phyloP scores from a whole-genome alignment of 2,113 vertebrate genomes.

The Spea bombifrons region DNA sequence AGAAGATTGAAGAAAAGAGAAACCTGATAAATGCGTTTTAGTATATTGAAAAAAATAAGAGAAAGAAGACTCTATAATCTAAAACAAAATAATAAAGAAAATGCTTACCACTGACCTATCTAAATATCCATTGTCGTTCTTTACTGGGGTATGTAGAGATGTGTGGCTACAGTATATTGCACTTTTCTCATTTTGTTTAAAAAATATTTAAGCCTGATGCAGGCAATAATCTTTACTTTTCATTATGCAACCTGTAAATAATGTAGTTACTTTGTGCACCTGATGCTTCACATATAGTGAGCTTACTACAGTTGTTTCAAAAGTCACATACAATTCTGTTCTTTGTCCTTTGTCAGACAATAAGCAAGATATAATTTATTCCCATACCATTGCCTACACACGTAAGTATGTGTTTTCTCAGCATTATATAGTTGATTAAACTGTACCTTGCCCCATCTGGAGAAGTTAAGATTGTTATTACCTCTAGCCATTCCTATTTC shows the following conservation, averaged over 20 bases:
- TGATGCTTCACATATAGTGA: constrained; percentile 16
- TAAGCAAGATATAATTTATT: constrained; percentile 29
- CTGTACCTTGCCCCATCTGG: constrained; percentile 32
- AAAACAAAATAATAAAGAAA: background rate
- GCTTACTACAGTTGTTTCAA: background rate
- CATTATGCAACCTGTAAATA: constrained; percentile 27
- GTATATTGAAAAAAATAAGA: background rate
- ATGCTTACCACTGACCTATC: background rate
- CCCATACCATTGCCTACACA: background rate
- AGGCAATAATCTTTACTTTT: constrained; percentile 8
- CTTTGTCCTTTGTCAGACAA: constrained; percentile 11
- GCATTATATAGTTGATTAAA: constrained; percentile 10
- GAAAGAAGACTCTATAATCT: background rate
- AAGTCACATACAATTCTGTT: background rate
- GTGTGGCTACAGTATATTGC: background rate
- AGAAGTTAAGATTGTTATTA: constrained; percentile 18
- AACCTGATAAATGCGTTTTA: background rate
- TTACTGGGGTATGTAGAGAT: background rate
- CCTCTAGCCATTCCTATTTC: constrained; percentile 3
- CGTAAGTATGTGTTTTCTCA: constrained; percentile 2
- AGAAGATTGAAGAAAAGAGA: constrained; percentile 11
- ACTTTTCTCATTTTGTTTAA: background rate
- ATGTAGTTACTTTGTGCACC: constrained; percentile 19
- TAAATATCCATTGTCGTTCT: background rate
- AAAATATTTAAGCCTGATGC: background rate